A percentile compares a stretch with the other conserved stretches of the same genome.
These are phyloP conservation scores for Rhagologus leucostigma DNA, from an alignment of 2,113 vertebrate genomes.

Conservation along the genomic window DNA sequence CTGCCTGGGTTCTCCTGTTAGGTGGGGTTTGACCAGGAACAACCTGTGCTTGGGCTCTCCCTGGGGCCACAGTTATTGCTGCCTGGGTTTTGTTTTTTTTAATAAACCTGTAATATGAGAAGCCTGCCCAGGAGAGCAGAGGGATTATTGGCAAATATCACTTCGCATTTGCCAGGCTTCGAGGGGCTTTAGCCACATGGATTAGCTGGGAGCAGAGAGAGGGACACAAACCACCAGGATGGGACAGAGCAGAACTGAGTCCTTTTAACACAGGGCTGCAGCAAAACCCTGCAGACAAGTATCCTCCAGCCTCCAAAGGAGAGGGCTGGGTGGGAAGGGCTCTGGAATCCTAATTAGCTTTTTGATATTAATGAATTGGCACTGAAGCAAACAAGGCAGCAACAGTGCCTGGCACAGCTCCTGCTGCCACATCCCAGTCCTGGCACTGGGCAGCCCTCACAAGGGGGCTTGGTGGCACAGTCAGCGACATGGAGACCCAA, in stretches of 20 bases:
- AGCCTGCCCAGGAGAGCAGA: slow-evolving; percentile 12
- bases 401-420: not conserved
- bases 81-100: slow-evolving; percentile 44
- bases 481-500: not conserved
- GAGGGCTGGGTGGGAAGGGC: not conserved
- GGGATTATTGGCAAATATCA: slow-evolving; percentile 63
- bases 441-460: fast-evolving
- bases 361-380: slow-evolving; percentile 23
- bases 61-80: not conserved
- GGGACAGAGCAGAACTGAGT: not conserved
- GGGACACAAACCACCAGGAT: not conserved
- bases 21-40: not conserved
- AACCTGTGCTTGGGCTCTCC: not conserved
- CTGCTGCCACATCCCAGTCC: not conserved
- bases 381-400: not conserved
- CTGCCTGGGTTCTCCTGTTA: not conserved
- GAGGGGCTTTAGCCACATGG: slow-evolving; percentile 13
- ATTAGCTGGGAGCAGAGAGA: not conserved
- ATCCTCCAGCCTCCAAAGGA: not conserved
- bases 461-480: not conserved
- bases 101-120: slow-evolving; percentile 61
- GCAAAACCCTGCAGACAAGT: not conserved
- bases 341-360: slow-evolving; percentile 54
- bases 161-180: slow-evolving; percentile 26
- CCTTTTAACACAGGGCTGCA: not conserved